Evolutionary conservation across 1,140 invertebrate species (phyloP), one percentile per base, ranked within the genome.

Genomic region (Zaprionus ornatus): DNA sequence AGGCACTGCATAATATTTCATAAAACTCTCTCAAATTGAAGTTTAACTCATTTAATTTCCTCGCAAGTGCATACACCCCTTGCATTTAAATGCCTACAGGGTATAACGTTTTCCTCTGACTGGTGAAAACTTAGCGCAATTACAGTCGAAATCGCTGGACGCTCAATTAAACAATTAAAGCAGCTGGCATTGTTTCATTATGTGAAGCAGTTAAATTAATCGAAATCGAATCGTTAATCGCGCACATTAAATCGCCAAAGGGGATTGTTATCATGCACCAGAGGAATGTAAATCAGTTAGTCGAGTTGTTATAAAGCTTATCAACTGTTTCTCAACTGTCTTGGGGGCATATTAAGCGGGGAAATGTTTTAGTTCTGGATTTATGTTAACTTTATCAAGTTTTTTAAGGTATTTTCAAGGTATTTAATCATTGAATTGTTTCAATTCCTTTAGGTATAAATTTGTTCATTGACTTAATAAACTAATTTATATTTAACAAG

Each of bases 111-210:
- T 74, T 17, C 37, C 50, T 57, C 48, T 48, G 40, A 55, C 52
- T 68, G 71, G 82, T 67, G 82, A 81, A 84, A 85, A 81, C 60
- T 54, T 61, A 61, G 37, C 37, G 56, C 55, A 66, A 79, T 76
- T 72, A 60, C 70, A 62, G 65, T 61, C 65, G 25, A 77, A 79
- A 63, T 67, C 45, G 54, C 50, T 63, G 45, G 64, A 71, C 65
- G 78, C 52, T 62, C 75, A 74, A 72, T 82, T 88, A 80, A 77
- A 69, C 77, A 77, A 86, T 79, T 86, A 78, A 72, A 79, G 17
- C 63, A 67, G 65, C 71, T 68, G 35, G 21, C 71, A 69, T 60
- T 64, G 21, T 40, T 50, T 60, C 12, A 40, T 52, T 40, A 32
- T 42, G 12, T 64, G 25, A 60, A 45, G 19, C 21, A 54, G 52